Base-by-base conservation (phyloP, 2,113 vertebrate genomes). In the Lepus europaeus region DNA sequence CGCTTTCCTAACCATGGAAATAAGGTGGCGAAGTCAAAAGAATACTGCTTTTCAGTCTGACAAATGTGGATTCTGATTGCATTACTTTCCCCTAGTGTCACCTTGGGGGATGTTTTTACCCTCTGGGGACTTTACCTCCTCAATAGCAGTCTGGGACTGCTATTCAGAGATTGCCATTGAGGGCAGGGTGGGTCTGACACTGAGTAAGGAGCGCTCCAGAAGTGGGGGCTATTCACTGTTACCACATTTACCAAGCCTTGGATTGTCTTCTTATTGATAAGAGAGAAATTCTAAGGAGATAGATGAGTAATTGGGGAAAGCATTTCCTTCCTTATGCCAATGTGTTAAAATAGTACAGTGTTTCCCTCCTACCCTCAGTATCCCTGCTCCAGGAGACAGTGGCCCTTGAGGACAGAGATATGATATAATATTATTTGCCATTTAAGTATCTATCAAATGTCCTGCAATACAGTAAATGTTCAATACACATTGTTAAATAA, bases 1-100 rank as follows among this genome's bases (percentile, higher is more conserved):
- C 64, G 23, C 53, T 36, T 84, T 95, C 78, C 93, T 56, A 82
- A 13, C 76, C 17, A 69, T 2, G 22, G 63, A 94, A 69, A 95
- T 86, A 66, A 85, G 56, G n/a, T 59, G 51, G 22, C 23, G 39
- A 85, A 16, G 17, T 63, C 0, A 0, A 87, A 66, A 93, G 53
- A 72, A n/a, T 4, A 2, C 68, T 68, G 33, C n/a, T 90, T 27
- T 56, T 31, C 56, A 59, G 11, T 56, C 36, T 74, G 36, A 88
- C 36, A 56, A 45, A 64, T 1, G 2, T 23, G 14, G 6, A 11
- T 23, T 49, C 69, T 25, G 2, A 73, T 16, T n/a, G 14, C 1
- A 10, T 39, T 27, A n/a, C 3, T 1, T 70, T 31, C 64, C 25
- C 51, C 9, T 20, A 7, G 0, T 14, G 51, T 56, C 61, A 33